These are phyloP conservation scores for Meteorus cinctellus DNA, from an alignment of 2,888 invertebrate species.

Conservation along the genomic window DNA sequence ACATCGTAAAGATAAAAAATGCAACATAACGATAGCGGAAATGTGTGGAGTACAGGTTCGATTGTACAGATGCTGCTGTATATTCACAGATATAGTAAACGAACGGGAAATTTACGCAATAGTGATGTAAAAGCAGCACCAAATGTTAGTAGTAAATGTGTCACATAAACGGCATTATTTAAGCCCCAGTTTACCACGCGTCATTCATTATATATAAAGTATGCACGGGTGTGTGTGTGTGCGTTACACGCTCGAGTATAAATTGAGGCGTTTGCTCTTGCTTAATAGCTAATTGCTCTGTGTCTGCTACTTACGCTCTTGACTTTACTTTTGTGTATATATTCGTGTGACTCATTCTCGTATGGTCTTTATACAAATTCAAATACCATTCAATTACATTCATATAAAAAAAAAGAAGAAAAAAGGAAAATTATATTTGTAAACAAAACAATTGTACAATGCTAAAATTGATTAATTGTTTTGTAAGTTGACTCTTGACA, in stretches of 20 bases:
- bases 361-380: neutral
- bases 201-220: slow-evolving; percentile 16
- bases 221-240: neutral
- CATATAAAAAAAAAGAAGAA: neutral
- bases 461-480: neutral
- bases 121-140: neutral
- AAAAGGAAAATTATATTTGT: neutral
- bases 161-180: slow-evolving; percentile 10
- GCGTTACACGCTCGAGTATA: slow-evolving; percentile 20
- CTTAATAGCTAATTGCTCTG: slow-evolving; percentile 37
- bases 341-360: slow-evolving; percentile 15
- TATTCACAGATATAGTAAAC: neutral
- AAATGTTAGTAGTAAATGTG: neutral
- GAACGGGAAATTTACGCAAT: neutral
- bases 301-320: neutral
- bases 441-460: neutral
- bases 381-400: neutral
- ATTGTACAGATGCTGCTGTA: neutral
- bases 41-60: neutral
- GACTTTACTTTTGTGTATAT: slow-evolving; percentile 1
- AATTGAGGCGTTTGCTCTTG: slow-evolving; percentile 28
- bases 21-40: neutral
- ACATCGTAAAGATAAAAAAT: neutral
- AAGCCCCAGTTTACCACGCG: neutral
- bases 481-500: neutral